phyloP scores from a whole-genome alignment of 2,888 invertebrate species.

The Perizoma flavofasciatum region DNA sequence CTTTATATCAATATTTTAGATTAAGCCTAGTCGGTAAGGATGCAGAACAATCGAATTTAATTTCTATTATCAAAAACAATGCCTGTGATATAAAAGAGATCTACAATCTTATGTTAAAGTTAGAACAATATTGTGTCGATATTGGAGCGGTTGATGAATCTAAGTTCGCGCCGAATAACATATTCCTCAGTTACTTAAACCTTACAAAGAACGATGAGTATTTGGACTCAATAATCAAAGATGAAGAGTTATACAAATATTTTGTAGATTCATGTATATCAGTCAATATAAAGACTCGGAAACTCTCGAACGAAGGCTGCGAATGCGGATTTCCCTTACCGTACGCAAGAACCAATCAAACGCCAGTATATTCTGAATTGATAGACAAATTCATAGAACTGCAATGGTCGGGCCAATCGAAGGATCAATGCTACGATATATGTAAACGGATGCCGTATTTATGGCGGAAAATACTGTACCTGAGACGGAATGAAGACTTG shows the following conservation, averaged over 20 bases:
- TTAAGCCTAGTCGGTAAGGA: slow-evolving; percentile 74
- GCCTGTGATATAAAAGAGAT: slow-evolving; percentile 78
- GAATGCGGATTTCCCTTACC: slow-evolving; percentile 85
- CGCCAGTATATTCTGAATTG: slow-evolving; percentile 79
- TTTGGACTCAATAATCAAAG: slow-evolving; percentile 62
- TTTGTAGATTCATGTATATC: slow-evolving; percentile 84
- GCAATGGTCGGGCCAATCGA: slow-evolving; percentile 70
- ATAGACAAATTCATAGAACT: slow-evolving; percentile 83
- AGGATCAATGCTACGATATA: slow-evolving; percentile 76
- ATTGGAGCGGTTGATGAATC: slow-evolving; percentile 68
- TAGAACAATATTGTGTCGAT: slow-evolving; percentile 73
- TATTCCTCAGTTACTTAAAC: slow-evolving; percentile 72
- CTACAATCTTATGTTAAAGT: slow-evolving; percentile 66
- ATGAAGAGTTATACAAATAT: slow-evolving; percentile 76
- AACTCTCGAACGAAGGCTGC: slow-evolving; percentile 74
- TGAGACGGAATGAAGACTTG: slow-evolving; percentile 77
- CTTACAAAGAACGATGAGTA: slow-evolving; percentile 52
- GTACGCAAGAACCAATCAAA: slow-evolving; percentile 64
- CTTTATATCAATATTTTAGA: slow-evolving; percentile 74
- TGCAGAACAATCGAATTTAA: slow-evolving; percentile 70
- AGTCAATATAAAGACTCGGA: slow-evolving; percentile 75
- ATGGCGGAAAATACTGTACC: slow-evolving; percentile 83
- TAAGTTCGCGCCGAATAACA: slow-evolving; percentile 68
- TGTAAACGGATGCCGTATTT: slow-evolving; percentile 85
- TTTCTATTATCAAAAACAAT: slow-evolving; percentile 66